phyloP scores from a whole-genome alignment of 2,113 vertebrate genomes.

The Nyctereutes procyonoides region DNA sequence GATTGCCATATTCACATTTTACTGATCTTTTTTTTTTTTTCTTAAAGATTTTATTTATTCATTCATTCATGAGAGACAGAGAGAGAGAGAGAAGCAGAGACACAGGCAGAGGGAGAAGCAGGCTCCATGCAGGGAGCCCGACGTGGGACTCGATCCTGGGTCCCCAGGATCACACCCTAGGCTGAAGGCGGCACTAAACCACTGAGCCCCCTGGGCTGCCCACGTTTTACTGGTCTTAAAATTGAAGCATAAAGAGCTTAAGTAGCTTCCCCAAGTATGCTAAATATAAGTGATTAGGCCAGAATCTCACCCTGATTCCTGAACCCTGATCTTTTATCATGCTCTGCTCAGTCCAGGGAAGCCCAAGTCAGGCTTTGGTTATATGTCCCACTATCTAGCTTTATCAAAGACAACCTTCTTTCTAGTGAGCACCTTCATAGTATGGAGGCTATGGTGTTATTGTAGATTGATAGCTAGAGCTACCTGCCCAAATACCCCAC shows the following conservation, averaged over 20 bases:
- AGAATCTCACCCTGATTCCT: not conserved
- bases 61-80: too few species aligned
- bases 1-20: not conserved
- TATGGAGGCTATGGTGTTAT: not conserved
- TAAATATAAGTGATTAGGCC: not conserved
- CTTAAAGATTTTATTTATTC: too few species aligned
- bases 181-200: too few species aligned
- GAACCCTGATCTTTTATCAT: not conserved
- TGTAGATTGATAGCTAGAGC: not conserved
- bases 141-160: too few species aligned
- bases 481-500: not conserved
- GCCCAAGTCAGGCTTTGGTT: not conserved
- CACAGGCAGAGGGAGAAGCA: too few species aligned
- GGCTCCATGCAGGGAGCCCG: too few species aligned
- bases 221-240: not conserved
- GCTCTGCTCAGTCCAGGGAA: not conserved
- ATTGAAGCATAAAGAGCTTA: not conserved
- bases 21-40: not conserved
- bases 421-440: not conserved
- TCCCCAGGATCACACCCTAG: too few species aligned
- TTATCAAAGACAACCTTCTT: not conserved
- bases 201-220: too few species aligned
- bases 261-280: not conserved
- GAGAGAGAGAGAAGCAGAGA: too few species aligned
- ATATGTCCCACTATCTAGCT: not conserved